These are phyloP conservation scores for Ptyas mucosa DNA, from an alignment of 2,113 vertebrate species.

Conservation along the genomic window DNA sequence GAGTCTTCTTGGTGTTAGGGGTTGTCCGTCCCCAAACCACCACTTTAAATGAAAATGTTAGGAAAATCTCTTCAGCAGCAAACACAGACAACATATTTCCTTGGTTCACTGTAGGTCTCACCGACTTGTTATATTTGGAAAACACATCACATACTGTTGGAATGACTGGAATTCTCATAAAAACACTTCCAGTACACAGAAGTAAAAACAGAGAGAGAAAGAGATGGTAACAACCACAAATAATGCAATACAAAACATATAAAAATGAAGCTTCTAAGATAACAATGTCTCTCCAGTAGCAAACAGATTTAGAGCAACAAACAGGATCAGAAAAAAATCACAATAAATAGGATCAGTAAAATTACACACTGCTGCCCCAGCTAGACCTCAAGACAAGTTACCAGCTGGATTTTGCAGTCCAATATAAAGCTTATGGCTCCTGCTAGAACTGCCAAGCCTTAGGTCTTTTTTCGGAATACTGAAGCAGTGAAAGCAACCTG, in stretches of 20 bases:
- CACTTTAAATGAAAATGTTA: background rate
- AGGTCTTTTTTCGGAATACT: background rate
- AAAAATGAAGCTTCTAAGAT: background rate
- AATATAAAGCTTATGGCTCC: background rate
- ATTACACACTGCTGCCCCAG: background rate
- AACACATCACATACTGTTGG: constrained; percentile 5
- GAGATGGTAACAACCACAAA: constrained; percentile 12
- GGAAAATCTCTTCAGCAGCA: background rate
- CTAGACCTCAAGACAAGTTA: background rate
- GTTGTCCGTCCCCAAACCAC: background rate
- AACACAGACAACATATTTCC: background rate
- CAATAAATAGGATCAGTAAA: background rate
- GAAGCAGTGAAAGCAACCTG: background rate
- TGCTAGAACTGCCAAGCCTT: background rate
- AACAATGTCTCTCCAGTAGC: background rate
- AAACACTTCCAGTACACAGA: constrained; percentile 25
- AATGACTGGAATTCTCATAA: constrained; percentile 25
- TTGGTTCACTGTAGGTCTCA: background rate
- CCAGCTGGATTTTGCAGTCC: background rate
- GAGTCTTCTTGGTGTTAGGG: background rate
- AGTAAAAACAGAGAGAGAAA: background rate
- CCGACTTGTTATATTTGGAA: constrained; percentile 44
- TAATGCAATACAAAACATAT: constrained; percentile 18
- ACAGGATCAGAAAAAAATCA: background rate
- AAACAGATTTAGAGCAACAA: constrained; percentile 6